Evolutionary conservation across 2,797 vertebrate species (phyloP), one percentile per base, ranked within the genome.

Genomic region (Diglossa cyanea): DNA sequence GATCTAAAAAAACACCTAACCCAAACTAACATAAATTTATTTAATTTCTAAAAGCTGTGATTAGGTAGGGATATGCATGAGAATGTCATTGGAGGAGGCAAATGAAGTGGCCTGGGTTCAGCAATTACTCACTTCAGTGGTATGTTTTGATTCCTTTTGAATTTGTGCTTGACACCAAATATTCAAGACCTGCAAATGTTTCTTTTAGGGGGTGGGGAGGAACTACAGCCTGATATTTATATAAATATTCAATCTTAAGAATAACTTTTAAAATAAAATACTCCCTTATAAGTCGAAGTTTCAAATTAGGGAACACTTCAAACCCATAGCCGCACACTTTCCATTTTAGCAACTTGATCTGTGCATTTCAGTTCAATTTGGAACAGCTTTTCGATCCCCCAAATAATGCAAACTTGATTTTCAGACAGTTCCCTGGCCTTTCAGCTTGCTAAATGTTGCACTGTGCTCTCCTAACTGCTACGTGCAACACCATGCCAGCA

Each of bases 371-470:
- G 44, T 55, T 89, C 12, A 2, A 60, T 77, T 95, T 5, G 3
- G 61, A 90, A 54, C 17, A 67, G 71, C 19, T 77, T 93, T 91
- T 73, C 6, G 3, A 24, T 45, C 31, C 35, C 37, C 45, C 48
- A 78, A 42, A 82, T 66, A 86, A 91, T 3, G 40, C 57, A 88
- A 85, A 87, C 50, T 74, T 62, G 72, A 66, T 63, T 95, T 77
- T 92, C 78, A 94, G 53, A 58, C 50, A 66, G 33, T 80, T 90
- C 42, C 31, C 51, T 91, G 71, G 75, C 50, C 87, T 83, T 96
- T 80, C 42, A 70, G 68, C 54, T 93, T 73, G 61, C 80, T 79
- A 88, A 75, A 88, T 42, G 48, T 48, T 90, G 54, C 42, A 35
- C 58, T 65, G 50, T 37, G 45, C 82, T 88, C 86, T 62, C 78